Base-by-base conservation (phyloP, 2,888 invertebrate genomes). In the Tetragnatha montana region DNA sequence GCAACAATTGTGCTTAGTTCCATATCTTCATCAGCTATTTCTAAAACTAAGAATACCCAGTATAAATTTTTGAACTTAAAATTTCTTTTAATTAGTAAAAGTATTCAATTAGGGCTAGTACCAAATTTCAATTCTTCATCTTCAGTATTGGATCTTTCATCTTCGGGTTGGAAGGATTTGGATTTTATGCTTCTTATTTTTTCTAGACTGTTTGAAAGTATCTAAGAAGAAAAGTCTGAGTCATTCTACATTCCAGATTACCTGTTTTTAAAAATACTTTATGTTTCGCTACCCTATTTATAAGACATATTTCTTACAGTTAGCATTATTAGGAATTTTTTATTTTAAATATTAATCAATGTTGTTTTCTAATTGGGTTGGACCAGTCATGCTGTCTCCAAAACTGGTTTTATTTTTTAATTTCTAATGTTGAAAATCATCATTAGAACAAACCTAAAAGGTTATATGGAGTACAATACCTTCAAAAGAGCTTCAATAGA, bases 1-100 rank as follows among this genome's bases (percentile, higher is more conserved):
- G 89, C 75, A 17, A 86, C 89, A 76, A 89, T 76, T n/a, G 85
- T 89, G 21, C 89, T 89, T 70, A 85, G 78, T 70, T 89, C 89
- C 85, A 89, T 85, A 47, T 89, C 89, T 85, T 89, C 83, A 73
- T 85, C 84, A 22, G 89, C 85, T 49, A 85, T 81, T 76, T 84
- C 69, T 22, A 85, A 70, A 47, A 85, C 89, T 89, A 73, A 17
- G 75, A 75, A 14, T 49, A 17, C 35, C 35, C 35, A 74, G 21
- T 21, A 75, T 47, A 73, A 71, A 71, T 12, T 73, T 17, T 22
- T 22, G 3, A 73, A 73, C 4, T 10, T 10, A 73, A 8, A 8
- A 69, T 35, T 35, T 70, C 2, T 47, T 70, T 8, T 73, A 47
- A 21, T 71, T 8, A 71, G 14, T 12, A 49, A 12, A 50, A 81